phyloP scores from a whole-genome alignment of 2,113 vertebrate species.

The Anguilla rostrata region DNA sequence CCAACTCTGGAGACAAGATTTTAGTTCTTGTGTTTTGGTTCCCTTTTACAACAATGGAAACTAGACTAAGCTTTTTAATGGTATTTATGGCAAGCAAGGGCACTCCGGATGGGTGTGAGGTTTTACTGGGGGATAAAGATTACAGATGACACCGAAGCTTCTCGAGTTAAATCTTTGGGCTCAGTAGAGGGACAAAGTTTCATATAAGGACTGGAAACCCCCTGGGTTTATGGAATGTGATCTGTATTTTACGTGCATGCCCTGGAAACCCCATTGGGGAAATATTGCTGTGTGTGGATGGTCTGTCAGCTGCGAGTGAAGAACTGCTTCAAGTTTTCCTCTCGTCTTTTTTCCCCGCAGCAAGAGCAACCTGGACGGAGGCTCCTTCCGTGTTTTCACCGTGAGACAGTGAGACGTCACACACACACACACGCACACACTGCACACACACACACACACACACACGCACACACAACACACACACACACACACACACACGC shows the following conservation, averaged over 20 bases:
- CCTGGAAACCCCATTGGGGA: not conserved
- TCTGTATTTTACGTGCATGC: not conserved
- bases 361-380: slow-evolving; percentile 65
- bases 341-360: slow-evolving; percentile 50
- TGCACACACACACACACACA: not conserved
- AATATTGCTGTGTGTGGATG: not conserved
- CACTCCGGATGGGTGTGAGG: no score
- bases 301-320: not conserved
- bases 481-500: not conserved
- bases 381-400: slow-evolving; percentile 67
- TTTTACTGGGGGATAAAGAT: no score
- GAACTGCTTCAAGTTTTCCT: not conserved
- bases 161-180: not conserved
- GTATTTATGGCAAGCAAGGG: no score
- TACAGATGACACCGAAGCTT: not conserved
- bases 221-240: not conserved
- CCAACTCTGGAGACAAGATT: not conserved
- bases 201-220: not conserved
- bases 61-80: not conserved
- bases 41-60: not conserved
- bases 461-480: not conserved
- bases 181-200: not conserved
- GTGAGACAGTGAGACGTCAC: slow-evolving; percentile 60
- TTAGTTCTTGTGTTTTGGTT: not conserved
- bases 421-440: not conserved